A percentile compares a stretch with the other conserved stretches of the same genome.
Conservation (phyloP, 1,140 invertebrate species). For the Phocides pigmalion region DNA sequence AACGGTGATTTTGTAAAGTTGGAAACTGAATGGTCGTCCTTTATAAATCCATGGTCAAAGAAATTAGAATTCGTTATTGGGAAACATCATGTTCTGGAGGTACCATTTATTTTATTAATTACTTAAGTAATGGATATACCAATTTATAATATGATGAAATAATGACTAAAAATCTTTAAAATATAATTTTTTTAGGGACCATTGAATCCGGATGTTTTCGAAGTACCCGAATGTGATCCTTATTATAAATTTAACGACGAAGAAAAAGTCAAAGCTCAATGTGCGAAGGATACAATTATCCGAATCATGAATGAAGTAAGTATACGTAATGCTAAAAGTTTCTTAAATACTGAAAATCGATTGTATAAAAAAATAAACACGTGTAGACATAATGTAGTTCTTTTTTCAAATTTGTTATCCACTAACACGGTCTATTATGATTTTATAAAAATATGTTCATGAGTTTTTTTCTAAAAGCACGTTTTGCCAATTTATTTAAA, state of each 20-base stretch:
- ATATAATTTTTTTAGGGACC: constrained; percentile 85
- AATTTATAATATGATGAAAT: too few species aligned
- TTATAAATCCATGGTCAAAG: constrained; percentile 96
- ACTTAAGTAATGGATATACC: too few species aligned
- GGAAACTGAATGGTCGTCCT: constrained; percentile 97
- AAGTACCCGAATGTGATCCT: constrained; percentile 74
- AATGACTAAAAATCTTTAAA: too few species aligned
- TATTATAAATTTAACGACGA: constrained; percentile 81
- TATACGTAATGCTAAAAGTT: too few species aligned
- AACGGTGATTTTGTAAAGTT: constrained; percentile 93
- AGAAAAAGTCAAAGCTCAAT: constrained; percentile 85
- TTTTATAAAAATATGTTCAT: too few species aligned
- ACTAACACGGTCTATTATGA: too few species aligned
- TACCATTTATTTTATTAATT: constrained; percentile 46
- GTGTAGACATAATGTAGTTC: too few species aligned
- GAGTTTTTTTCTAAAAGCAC: too few species aligned
- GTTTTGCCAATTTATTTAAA: too few species aligned
- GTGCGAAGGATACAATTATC: constrained; percentile 88
- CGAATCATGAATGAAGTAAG: constrained; percentile 87
- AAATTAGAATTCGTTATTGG: constrained; percentile 96
- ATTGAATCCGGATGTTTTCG: constrained; percentile 89
- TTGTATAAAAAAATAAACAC: too few species aligned
- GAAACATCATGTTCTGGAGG: constrained; percentile 93
- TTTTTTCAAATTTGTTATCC: too few species aligned
- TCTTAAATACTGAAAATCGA: too few species aligned